phyloP scores from a whole-genome alignment of 2,888 invertebrate species.

The Drosophila kambysellisi region DNA sequence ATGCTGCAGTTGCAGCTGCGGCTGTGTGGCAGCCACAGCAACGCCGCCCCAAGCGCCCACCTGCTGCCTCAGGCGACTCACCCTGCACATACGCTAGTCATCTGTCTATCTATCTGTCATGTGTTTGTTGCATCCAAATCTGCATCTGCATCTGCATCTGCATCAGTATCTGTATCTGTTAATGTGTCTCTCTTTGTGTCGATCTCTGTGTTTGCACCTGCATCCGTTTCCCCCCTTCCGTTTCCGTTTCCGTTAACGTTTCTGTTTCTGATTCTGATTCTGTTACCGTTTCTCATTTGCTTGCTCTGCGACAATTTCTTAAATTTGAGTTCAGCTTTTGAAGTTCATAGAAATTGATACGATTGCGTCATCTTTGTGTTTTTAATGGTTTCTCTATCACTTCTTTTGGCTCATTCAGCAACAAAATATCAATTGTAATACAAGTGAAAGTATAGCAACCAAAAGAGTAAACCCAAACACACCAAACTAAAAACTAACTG shows the following conservation, averaged over 20 bases:
- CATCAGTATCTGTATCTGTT: slow-evolving; percentile 12
- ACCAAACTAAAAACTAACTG: slow-evolving; percentile 59
- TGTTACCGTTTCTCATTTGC: slow-evolving; percentile 69
- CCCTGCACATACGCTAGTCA: slow-evolving; percentile 83
- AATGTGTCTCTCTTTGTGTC: slow-evolving; percentile 10
- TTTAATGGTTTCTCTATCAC: slow-evolving; percentile 69
- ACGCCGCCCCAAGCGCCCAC: slow-evolving; percentile 42
- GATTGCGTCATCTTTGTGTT: slow-evolving; percentile 36
- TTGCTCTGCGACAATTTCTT: slow-evolving; percentile 67
- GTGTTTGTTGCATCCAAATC: slow-evolving; percentile 7
- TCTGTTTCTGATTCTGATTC: slow-evolving; percentile 1
- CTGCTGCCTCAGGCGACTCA: slow-evolving; percentile 85
- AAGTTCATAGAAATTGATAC: slow-evolving; percentile 8
- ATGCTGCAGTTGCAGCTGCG: slow-evolving; percentile 70
- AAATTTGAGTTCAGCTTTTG: slow-evolving; percentile 23
- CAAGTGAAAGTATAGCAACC: slow-evolving; percentile 81
- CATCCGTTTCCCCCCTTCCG: not conserved
- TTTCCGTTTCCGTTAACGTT: slow-evolving; percentile 5
- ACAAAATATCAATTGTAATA: slow-evolving; percentile 81
- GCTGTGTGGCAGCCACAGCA: slow-evolving; percentile 30
- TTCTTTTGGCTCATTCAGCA: slow-evolving; percentile 72
- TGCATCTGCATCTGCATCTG: slow-evolving; percentile 4
- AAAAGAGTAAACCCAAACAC: slow-evolving; percentile 71
- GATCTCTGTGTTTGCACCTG: slow-evolving; percentile 13
- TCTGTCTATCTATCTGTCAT: slow-evolving; percentile 17